Evolutionary conservation across 2,797 vertebrate genomes (phyloP), one percentile per base, ranked within the genome.

Genomic region (Synaphobranchus kaupii): DNA sequence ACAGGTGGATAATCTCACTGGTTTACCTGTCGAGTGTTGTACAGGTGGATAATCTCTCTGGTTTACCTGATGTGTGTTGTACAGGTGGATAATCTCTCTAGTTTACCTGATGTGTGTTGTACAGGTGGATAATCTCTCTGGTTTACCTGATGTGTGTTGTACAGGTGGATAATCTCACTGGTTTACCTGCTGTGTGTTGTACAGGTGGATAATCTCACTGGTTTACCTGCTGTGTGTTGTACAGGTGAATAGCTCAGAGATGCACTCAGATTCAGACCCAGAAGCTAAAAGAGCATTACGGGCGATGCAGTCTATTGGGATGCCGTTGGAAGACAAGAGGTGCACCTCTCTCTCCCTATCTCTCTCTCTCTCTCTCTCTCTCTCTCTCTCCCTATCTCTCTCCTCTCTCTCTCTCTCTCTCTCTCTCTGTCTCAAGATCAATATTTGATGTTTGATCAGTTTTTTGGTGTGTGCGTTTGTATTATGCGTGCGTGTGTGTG

Each of bases 341-440:
- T 84, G 39, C 82, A n/a, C 25, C 56, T 73, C 22, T 71, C 47
- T 73, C 31, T 52, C 50, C 20, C n/a, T 52, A 22, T 52, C 25
- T n/a, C 34, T 34, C 39, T 22, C 39, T 1, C 44, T 22, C 34
- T 25, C 39, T 86, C 80, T 44, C 25, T 52, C 20, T 28, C 47
- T 50, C 34, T 13, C 39, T 47, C 39, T 22, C 44, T 80, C 8
- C 10, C 39, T 90, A 17, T 44, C 48, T 52, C 47, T 52, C 47
- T 50, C 34, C 84, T 84, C 81, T 84, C 85, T 82, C 89, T 88
- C 90, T 88, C 68, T 91, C 76, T 6, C 44, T 48, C 39, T 48
- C 39, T 44, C 28, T n/a, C 31, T 34, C 28, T 15, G 15, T 76
- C 28, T 17, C 31, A 25, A 22, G 22, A 66, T n/a, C 25, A n/a